Percentiles rank a stretch among this genome's conserved stretches.
Conservation (phyloP, 2,888 invertebrate species). For the Cantharis rustica region DNA sequence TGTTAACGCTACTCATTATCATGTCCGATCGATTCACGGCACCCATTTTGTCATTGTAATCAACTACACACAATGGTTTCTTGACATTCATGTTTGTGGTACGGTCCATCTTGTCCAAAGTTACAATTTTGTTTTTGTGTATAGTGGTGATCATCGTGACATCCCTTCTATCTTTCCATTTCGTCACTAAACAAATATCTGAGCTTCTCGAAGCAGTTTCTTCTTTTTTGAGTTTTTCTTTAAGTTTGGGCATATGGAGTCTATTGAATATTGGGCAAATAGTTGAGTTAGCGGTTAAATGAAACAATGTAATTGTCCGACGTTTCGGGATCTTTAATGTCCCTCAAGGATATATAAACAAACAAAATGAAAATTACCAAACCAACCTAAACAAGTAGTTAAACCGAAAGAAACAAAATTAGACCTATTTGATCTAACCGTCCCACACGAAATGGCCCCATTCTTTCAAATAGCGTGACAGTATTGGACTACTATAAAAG, state of each 20-base stretch:
- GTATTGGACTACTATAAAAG: conserved; percentile 38
- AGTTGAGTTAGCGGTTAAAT: too few species aligned
- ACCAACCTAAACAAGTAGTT: too few species aligned
- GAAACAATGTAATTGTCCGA: too few species aligned
- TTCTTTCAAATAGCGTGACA: conserved; percentile 11
- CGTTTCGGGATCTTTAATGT: too few species aligned
- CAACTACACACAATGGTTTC: conserved; percentile 40
- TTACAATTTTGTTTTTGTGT: conserved; percentile 29
- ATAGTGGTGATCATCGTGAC: conserved; percentile 38
- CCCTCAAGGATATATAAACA: too few species aligned
- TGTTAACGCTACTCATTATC: conserved; percentile 25
- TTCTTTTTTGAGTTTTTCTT: neutral
- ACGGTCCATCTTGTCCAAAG: conserved; percentile 19
- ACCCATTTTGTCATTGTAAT: conserved; percentile 42
- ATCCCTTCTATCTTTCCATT: conserved; percentile 44
- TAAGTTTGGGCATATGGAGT: conserved; percentile 35
- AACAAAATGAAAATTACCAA: too few species aligned
- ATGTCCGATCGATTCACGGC: conserved; percentile 40
- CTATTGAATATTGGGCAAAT: too few species aligned
- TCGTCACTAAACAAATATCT: conserved; percentile 33
- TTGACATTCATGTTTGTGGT: conserved; percentile 22
- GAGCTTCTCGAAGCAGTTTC: neutral
- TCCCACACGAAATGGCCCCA: conserved; percentile 36
- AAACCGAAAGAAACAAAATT: too few species aligned
- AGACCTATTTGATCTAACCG: conserved; percentile 36